Conservation (phyloP, 2,797 vertebrate genomes). For the Vultur gryphus region DNA sequence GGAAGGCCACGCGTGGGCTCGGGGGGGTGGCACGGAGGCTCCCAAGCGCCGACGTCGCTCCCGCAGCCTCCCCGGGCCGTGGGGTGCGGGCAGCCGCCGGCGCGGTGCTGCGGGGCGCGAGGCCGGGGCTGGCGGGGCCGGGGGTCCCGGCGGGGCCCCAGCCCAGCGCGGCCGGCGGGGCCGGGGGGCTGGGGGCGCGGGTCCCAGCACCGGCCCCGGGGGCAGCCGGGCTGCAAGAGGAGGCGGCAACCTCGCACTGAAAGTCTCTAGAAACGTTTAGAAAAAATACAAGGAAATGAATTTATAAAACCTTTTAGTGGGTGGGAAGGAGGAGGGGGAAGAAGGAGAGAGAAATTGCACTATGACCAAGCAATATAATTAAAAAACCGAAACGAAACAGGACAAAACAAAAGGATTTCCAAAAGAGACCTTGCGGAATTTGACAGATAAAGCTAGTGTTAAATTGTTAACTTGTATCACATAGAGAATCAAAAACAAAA, state of each 20-base stretch:
- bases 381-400: not conserved
- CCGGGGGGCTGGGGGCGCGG: not conserved
- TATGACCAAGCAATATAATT: conserved; percentile 70
- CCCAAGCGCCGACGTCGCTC: not conserved
- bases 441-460: conserved; percentile 92
- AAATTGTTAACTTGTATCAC: conserved; percentile 85
- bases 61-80: not conserved
- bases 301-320: conserved; percentile 63
- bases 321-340: conserved; percentile 3
- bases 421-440: conserved; percentile 73
- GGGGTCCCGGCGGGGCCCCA: not conserved
- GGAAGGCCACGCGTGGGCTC: not conserved
- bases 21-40: not conserved
- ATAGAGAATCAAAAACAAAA: conserved; percentile 76
- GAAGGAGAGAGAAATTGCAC: conserved; percentile 71
- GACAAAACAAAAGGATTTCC: conserved; percentile 67
- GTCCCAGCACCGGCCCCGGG: not conserved
- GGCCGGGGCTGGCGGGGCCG: not conserved
- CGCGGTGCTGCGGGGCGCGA: not conserved
- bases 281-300: conserved; percentile 67
- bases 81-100: not conserved
- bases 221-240: not conserved
- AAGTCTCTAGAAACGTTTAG: conserved; percentile 33
- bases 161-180: not conserved
- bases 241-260: conserved; percentile 7